These are phyloP conservation scores for Antheraea yamamai DNA, from an alignment of 2,888 invertebrate genomes.

Conservation along the genomic window DNA sequence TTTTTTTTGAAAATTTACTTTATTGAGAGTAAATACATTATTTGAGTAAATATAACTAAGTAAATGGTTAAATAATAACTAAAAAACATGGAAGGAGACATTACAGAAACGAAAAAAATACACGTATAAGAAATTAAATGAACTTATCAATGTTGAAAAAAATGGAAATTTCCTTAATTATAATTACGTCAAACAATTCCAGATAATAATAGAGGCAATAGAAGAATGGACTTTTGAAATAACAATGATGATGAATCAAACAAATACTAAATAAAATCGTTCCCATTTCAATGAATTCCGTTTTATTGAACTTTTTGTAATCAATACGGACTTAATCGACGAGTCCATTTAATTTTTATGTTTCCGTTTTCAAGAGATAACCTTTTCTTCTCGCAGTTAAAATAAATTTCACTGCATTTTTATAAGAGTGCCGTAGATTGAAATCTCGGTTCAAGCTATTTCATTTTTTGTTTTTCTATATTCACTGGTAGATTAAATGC, in stretches of 20 bases:
- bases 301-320: not conserved
- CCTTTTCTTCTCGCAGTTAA: not conserved
- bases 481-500: not conserved
- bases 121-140: not conserved
- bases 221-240: not conserved
- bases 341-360: conserved; percentile 14
- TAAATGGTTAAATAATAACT: not conserved
- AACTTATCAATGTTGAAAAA: not conserved
- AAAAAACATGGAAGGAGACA: not conserved
- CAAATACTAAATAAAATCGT: not conserved
- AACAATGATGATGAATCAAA: not conserved
- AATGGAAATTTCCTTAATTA: not conserved
- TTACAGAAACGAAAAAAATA: not conserved
- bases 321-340: conserved; percentile 11
- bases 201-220: not conserved
- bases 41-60: not conserved
- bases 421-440: conserved; percentile 14
- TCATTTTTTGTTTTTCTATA: conserved; percentile 8
- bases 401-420: conserved; percentile 16
- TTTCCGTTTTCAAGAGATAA: conserved; percentile 13
- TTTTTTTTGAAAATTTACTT: no score
- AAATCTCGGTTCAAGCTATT: conserved; percentile 11
- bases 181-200: not conserved
- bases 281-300: not conserved
- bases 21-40: not conserved